Evolutionary conservation across 2,888 invertebrate genomes (phyloP), one percentile per base, ranked within the genome.

Genomic region (Leucophenga montana): DNA sequence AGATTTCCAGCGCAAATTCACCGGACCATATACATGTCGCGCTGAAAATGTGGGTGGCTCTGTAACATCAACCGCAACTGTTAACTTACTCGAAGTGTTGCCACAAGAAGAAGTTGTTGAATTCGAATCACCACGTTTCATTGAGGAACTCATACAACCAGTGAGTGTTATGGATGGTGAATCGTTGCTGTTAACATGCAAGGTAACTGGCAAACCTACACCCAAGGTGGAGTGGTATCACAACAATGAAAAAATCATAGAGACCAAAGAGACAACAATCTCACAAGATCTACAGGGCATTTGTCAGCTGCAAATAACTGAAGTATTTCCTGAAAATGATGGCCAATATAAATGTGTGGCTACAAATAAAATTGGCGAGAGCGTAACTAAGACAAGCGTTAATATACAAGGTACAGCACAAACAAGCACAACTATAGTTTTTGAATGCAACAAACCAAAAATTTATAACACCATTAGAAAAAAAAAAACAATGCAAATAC

Each of bases 41-140:
- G 97, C 97, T 2, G 95, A 96, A 89, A 97, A 97, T 88, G 94
- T 94, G 65, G 94, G 93, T 64, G 97, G 97, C 11, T 95, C 95
- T 0, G 95, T 96, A 8, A 95, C 95, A n/a, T 94, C 94, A 78
- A 94, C 95, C 0, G 95, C 96, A 2, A 92, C 92, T 20, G 85
- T 96, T 4, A 91, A 92, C 78, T 88, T 93, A 22, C 85, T 92
- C 46, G 92, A 93, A 71, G 90, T 84, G 68, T 73, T 86, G 39
- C 85, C 87, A 56, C 82, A 87, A 65, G 91, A 93, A 82, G 91
- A 92, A 78, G 90, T 91, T 0, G 89, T 89, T 64, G 92, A 92
- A 86, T 88, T 92, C 57, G 90, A 90, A 75, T 93, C 95, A 50
- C 98, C 98, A 44, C 90, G 92, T 78, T 95, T 98, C 85, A 89